These are phyloP conservation scores for Fringilla coelebs DNA, from an alignment of 2,797 vertebrate genomes.

Conservation along the genomic window DNA sequence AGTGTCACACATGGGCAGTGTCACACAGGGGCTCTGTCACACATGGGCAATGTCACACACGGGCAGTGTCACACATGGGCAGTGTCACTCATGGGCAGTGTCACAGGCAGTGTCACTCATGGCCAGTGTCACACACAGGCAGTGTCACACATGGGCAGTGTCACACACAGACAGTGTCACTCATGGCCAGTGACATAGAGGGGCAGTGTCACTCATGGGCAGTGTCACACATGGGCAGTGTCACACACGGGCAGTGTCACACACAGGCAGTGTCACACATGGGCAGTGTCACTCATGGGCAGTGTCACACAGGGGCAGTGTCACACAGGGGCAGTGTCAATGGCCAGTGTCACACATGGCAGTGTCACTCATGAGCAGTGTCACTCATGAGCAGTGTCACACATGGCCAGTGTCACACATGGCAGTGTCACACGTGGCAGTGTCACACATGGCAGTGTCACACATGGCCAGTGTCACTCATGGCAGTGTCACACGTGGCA, in stretches of 20 bases:
- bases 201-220: background rate
- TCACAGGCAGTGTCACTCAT: background rate
- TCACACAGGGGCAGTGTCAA: too few species aligned
- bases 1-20: background rate
- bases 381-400: background rate
- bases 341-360: too few species aligned
- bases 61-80: fast-evolving
- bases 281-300: background rate
- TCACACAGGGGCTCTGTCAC: background rate
- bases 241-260: background rate
- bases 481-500: too few species aligned
- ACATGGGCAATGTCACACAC: background rate
- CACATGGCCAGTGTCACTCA: background rate
- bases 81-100: background rate
- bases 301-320: background rate
- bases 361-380: background rate
- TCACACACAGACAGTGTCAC: background rate
- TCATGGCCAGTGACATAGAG: background rate
- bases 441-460: background rate
- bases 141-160: background rate
- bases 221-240: background rate
- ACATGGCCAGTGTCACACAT: background rate
- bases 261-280: background rate
- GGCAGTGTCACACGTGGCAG: background rate
- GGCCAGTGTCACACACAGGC: too few species aligned